A percentile compares a stretch with the other conserved stretches of the same genome.
Conservation (phyloP, 1,140 invertebrate genomes). For the Pachypsylla venusta region DNA sequence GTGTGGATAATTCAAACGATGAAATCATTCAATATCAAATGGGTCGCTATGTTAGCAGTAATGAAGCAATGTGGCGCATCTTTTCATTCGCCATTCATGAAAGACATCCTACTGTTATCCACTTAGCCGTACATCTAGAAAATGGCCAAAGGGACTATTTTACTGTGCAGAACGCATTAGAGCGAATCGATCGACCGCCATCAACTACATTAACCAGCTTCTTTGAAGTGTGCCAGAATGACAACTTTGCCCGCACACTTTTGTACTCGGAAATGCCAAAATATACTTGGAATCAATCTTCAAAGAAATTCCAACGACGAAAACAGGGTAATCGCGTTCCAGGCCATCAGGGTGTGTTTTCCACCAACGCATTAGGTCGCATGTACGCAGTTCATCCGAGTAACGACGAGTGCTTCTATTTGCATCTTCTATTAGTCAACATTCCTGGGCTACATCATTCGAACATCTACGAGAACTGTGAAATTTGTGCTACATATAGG, state of each 20-base stretch:
- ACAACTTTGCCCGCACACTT: constrained; percentile 26
- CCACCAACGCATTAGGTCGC: too few species aligned
- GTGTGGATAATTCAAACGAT: constrained; percentile 19
- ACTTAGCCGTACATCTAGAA: constrained; percentile 29
- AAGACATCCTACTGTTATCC: constrained; percentile 21
- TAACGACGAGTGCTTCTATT: constrained; percentile 33
- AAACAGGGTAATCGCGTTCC: constrained; percentile 21
- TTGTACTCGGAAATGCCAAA: constrained; percentile 25
- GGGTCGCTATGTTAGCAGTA: constrained; percentile 31
- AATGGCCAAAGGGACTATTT: constrained; percentile 32
- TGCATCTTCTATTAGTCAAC: constrained; percentile 32
- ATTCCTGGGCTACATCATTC: constrained; percentile 34
- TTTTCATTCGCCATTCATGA: constrained; percentile 24
- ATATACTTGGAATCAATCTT: constrained; percentile 25
- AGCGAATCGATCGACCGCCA: constrained; percentile 24
- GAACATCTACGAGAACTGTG: constrained; percentile 32
- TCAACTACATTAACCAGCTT: constrained; percentile 32
- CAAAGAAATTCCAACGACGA: constrained; percentile 18
- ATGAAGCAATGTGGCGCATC: constrained; percentile 33
- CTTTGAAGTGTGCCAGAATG: constrained; percentile 28
- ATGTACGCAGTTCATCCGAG: constrained; percentile 33
- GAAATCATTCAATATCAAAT: constrained; percentile 29
- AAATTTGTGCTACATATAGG: constrained; percentile 28
- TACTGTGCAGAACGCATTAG: constrained; percentile 23
- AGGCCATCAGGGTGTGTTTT: constrained; percentile 26